A percentile compares a stretch with the other conserved stretches of the same genome.
Evolutionary conservation across 2,113 vertebrate genomes (phyloP).

Genomic region (Phrynosoma blainvillii): DNA sequence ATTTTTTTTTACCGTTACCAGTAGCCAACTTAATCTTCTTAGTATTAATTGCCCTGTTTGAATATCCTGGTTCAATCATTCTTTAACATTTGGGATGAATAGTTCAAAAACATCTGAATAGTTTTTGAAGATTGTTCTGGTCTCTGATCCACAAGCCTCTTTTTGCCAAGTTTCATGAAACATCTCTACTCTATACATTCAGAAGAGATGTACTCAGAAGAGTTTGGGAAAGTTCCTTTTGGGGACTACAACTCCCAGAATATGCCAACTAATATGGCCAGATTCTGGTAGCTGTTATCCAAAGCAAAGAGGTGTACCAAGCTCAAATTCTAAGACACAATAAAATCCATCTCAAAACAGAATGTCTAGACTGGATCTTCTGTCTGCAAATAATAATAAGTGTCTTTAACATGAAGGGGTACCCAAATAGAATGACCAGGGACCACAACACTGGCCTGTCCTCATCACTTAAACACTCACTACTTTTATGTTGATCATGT

Average conservation of each 20-base stretch:
- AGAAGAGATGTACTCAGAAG: no score
- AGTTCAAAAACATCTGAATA: background rate
- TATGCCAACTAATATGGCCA: no score
- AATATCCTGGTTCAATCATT: background rate
- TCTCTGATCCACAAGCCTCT: background rate
- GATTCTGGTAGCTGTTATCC: no score
- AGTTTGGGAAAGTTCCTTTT: no score
- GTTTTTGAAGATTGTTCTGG: background rate
- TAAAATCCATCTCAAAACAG: background rate
- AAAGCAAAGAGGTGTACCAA: no score
- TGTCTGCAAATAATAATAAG: background rate
- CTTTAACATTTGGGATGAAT: background rate
- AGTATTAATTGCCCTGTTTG: background rate
- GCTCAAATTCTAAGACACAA: no score
- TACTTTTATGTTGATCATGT: no score
- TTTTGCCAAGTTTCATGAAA: background rate
- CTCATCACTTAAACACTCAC: background rate
- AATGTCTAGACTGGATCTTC: background rate
- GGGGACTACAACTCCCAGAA: no score
- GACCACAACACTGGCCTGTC: no score
- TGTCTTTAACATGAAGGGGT: background rate
- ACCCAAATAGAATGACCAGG: background rate
- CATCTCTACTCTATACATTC: background rate
- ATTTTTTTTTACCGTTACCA: background rate
- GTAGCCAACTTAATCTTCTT: background rate